These are phyloP conservation scores for Nephrocerus scutellatus DNA, from an alignment of 2,888 invertebrate species.

Conservation along the genomic window DNA sequence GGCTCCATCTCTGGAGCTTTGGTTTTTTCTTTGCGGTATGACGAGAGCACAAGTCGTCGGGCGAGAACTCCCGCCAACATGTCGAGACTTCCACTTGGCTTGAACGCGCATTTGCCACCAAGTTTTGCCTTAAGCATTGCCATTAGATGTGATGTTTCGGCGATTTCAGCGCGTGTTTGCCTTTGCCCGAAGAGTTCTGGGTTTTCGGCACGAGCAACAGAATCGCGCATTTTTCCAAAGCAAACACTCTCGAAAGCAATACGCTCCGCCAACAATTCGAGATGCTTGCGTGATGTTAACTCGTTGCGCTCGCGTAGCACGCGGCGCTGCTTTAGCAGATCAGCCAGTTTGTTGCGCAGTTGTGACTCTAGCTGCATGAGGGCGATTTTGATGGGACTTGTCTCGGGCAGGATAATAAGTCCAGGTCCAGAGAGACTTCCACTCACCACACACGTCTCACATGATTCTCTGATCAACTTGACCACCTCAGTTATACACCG, in stretches of 20 bases:
- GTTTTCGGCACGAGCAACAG: conserved; percentile 55
- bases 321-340: conserved; percentile 61
- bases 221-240: conserved; percentile 62
- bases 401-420: conserved; percentile 49
- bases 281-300: conserved; percentile 59
- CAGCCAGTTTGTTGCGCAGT: conserved; percentile 60
- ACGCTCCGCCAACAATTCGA: conserved; percentile 70
- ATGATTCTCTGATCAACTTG: conserved; percentile 55
- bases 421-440: conserved; percentile 23
- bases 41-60: conserved; percentile 56
- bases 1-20: conserved; percentile 52
- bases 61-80: conserved; percentile 70
- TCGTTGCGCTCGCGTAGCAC: conserved; percentile 60
- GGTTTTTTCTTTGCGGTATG: conserved; percentile 33
- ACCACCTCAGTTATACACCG: conserved; percentile 58
- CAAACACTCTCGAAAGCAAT: conserved; percentile 73
- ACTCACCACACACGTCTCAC: conserved; percentile 55
- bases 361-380: conserved; percentile 61
- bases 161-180: conserved; percentile 61
- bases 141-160: conserved; percentile 71
- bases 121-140: conserved; percentile 63
- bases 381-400: conserved; percentile 54
- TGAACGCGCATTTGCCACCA: conserved; percentile 51
- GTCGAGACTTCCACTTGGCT: conserved; percentile 53
- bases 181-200: conserved; percentile 54